Percentiles rank a stretch among this genome's conserved stretches.
Conservation (phyloP, 2,113 vertebrate genomes). For the Vidua macroura region DNA sequence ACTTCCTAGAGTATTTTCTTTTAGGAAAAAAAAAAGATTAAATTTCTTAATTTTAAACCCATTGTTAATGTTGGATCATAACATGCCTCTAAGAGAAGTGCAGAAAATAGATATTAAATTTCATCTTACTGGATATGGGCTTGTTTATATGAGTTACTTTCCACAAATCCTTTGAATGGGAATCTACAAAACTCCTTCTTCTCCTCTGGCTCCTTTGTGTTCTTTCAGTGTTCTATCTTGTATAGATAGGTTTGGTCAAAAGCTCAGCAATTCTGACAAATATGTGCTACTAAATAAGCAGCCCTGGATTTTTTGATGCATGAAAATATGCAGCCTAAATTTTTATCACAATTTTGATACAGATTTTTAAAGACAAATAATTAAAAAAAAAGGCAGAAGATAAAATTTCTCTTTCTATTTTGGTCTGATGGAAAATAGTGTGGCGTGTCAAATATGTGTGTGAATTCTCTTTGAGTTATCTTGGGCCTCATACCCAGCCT, state of each 20-base stretch:
- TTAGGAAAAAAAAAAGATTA: neutral
- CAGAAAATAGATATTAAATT: neutral
- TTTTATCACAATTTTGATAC: neutral
- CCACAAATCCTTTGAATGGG: neutral
- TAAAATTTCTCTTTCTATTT: constrained; percentile 10
- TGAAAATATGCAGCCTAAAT: neutral
- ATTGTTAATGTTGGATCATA: neutral
- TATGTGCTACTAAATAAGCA: neutral
- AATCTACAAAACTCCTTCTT: neutral
- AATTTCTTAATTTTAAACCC: neutral
- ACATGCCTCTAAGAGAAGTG: neutral
- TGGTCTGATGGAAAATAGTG: neutral
- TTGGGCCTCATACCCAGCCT: neutral
- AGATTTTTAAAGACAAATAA: neutral
- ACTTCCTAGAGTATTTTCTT: neutral
- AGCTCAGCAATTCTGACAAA: neutral
- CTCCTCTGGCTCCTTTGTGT: neutral
- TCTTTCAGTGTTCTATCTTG: neutral
- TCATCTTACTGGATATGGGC: neutral
- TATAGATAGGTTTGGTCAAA: neutral
- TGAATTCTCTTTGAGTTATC: constrained; percentile 40
- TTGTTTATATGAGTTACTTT: neutral
- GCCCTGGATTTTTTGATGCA: neutral
- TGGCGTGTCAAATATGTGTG: constrained; percentile 11
- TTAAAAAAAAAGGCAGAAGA: neutral